These are phyloP conservation scores for Hemibagrus guttatus DNA, from an alignment of 2,797 vertebrate genomes.

Conservation along the genomic window DNA sequence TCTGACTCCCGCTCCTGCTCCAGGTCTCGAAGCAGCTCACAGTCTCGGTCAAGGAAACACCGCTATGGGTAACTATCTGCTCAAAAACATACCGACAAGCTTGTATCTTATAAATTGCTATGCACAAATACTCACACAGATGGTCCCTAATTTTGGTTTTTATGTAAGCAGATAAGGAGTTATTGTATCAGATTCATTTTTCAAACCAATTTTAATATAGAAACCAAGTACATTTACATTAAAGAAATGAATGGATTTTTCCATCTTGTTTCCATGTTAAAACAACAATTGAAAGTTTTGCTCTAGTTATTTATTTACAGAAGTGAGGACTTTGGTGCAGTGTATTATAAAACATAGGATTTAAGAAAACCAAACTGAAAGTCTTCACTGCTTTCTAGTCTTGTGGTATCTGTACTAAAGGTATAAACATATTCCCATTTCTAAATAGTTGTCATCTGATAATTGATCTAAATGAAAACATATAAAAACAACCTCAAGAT, in stretches of 20 bases:
- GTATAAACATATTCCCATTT: too few species aligned
- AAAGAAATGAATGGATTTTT: background rate
- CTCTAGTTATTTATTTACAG: background rate
- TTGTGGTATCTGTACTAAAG: background rate
- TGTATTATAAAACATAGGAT: background rate
- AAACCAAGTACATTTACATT: background rate
- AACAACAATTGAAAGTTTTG: background rate
- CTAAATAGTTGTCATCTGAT: background rate
- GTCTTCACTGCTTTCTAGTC: background rate
- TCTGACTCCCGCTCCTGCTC: conserved; percentile 88
- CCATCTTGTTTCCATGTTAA: background rate
- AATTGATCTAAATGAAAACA: background rate
- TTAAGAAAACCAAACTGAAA: background rate
- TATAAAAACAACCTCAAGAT: background rate
- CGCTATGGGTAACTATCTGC: conserved; percentile 83
- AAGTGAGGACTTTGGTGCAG: background rate
- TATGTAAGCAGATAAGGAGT: background rate
- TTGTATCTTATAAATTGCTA: background rate
- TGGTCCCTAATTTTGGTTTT: background rate
- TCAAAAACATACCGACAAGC: conserved; percentile 8
- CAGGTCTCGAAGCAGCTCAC: conserved; percentile 82
- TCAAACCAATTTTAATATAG: background rate
- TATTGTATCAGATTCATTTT: background rate
- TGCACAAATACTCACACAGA: background rate
- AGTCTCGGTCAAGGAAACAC: conserved; percentile 88